phyloP scores from a whole-genome alignment of 2,113 vertebrate genomes.

The Ranitomeya imitator region DNA sequence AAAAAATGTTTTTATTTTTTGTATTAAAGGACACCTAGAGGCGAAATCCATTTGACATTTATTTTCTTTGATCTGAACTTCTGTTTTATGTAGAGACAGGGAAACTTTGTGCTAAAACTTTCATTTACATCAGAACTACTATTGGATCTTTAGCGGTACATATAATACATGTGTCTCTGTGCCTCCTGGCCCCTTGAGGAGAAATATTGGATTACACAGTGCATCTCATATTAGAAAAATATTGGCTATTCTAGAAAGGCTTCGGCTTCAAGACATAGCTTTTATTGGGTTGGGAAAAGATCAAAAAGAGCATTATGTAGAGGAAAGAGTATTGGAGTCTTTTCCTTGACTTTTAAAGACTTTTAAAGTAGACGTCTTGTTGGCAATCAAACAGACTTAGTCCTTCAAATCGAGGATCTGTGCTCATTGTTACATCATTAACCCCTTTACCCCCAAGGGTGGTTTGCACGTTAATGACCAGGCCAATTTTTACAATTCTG shows the following conservation, averaged over 20 bases:
- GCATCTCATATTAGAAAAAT: not conserved
- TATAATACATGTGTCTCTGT: constrained; percentile 39
- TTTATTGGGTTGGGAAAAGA: not conserved
- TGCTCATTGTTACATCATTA: no score
- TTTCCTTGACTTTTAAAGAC: not conserved
- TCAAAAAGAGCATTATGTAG: constrained; percentile 21
- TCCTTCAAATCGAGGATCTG: no score
- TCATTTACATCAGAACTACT: constrained; percentile 19
- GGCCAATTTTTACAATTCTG: no score
- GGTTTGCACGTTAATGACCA: no score
- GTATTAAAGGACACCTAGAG: constrained; percentile 46
- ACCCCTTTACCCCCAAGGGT: no score
- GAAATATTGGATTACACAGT: not conserved
- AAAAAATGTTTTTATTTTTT: constrained; percentile 24
- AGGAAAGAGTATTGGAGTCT: not conserved
- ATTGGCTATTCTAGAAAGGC: not conserved
- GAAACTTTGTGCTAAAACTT: not conserved
- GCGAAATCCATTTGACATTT: constrained; percentile 40
- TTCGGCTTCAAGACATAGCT: not conserved
- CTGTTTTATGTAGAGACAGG: constrained; percentile 37
- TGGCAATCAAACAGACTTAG: no score
- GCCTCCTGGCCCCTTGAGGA: not conserved
- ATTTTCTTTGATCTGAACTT: constrained; percentile 57
- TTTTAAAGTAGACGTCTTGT: no score
- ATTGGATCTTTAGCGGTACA: not conserved